Conservation (phyloP, 2,113 vertebrate species). For the Oncorhynchus nerka region DNA sequence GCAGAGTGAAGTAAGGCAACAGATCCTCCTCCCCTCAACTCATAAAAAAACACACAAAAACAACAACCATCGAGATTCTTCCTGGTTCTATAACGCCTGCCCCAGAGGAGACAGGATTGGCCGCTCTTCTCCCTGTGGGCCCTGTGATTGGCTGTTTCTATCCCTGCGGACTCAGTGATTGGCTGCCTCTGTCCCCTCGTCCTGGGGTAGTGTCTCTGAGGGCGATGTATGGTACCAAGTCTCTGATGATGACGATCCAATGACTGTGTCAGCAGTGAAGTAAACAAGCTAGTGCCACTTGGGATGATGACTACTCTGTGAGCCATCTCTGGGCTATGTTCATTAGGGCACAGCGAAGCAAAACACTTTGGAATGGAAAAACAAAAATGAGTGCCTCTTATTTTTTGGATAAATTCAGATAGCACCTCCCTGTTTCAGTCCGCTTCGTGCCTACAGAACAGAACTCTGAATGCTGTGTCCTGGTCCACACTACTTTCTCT, state of each 20-base stretch:
- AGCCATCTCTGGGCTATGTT: no score
- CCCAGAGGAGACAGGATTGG: conserved; percentile 41
- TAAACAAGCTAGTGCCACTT: conserved; percentile 69
- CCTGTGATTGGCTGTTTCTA: conserved; percentile 42
- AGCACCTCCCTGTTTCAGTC: no score
- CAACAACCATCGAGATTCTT: conserved; percentile 42
- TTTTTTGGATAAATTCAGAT: not conserved
- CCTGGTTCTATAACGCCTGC: conserved; percentile 39
- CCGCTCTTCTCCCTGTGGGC: conserved; percentile 13
- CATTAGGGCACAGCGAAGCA: not conserved
- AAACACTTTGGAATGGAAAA: no score
- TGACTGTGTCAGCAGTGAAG: conserved; percentile 60
- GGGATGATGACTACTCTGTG: conserved; percentile 16
- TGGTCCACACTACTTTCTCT: no score
- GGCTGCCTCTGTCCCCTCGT: conserved; percentile 27
- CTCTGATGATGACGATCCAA: conserved; percentile 47
- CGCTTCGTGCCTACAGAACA: no score
- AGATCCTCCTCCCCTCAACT: conserved; percentile 49
- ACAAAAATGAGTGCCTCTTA: not conserved
- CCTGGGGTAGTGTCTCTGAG: conserved; percentile 39
- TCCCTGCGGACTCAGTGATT: conserved; percentile 40
- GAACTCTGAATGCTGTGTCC: no score
- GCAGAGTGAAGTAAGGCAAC: conserved; percentile 47
- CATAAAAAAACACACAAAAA: conserved; percentile 43
- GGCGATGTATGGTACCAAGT: conserved; percentile 41